Conservation (phyloP, 2,797 vertebrate genomes). For the Sebastes dallii region DNA sequence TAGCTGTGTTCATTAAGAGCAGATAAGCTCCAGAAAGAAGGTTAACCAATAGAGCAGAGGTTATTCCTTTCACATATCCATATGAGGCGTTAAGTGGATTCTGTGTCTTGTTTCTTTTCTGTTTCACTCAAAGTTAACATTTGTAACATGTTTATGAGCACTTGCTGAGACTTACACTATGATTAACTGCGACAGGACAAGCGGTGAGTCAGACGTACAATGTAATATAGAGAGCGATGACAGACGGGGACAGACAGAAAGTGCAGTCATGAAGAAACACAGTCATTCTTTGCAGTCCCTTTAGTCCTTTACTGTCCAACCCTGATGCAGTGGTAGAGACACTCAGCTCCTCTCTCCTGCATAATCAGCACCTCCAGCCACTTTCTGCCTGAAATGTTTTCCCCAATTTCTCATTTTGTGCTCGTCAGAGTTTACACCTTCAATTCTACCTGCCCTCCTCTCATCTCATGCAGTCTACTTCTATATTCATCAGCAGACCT, state of each 20-base stretch:
- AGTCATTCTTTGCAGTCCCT: neutral
- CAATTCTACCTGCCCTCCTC: conserved; percentile 5
- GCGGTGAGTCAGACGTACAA: conserved; percentile 3
- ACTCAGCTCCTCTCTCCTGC: conserved; percentile 17
- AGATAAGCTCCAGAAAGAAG: conserved; percentile 28
- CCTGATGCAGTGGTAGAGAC: conserved; percentile 7
- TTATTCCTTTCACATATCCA: conserved; percentile 7
- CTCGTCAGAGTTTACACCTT: conserved; percentile 22
- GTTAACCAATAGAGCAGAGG: conserved; percentile 28
- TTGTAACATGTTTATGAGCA: neutral
- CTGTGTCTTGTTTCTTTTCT: neutral
- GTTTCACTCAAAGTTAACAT: neutral
- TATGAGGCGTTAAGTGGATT: neutral
- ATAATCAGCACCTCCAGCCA: conserved; percentile 24
- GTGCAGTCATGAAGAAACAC: conserved; percentile 5
- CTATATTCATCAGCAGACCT: conserved; percentile 17
- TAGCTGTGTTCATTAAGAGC: conserved; percentile 58
- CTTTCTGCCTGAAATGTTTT: conserved; percentile 15
- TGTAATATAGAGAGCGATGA: neutral
- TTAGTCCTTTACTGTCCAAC: conserved; percentile 18
- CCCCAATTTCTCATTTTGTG: conserved; percentile 21
- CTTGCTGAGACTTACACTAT: neutral
- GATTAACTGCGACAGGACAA: neutral
- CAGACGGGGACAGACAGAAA: neutral
- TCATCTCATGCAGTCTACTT: neutral